phyloP scores from a whole-genome alignment of 2,888 invertebrate genomes.

The Rambutsinella grinnellia region DNA sequence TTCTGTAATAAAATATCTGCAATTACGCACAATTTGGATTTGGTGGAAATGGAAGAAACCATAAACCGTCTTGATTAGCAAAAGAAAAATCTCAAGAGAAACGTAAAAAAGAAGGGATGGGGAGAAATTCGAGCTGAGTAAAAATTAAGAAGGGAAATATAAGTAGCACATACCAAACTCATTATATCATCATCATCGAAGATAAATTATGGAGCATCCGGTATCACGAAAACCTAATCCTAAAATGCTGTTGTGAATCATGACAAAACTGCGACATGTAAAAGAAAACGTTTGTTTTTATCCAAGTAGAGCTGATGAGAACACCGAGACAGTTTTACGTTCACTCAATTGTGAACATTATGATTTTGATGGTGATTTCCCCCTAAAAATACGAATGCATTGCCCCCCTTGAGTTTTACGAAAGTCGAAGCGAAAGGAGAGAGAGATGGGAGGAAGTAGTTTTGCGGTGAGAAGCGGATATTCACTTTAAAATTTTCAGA shows the following conservation, averaged over 20 bases:
- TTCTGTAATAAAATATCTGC: too few species aligned
- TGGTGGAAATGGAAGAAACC: too few species aligned
- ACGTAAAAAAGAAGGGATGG: slow-evolving; percentile 17
- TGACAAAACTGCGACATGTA: slow-evolving; percentile 19
- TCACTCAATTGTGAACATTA: too few species aligned
- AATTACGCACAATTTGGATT: too few species aligned
- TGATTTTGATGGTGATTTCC: too few species aligned
- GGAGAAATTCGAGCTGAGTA: slow-evolving; percentile 8
- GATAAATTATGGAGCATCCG: slow-evolving; percentile 42
- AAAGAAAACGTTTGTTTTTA: too few species aligned
- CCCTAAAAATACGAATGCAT: too few species aligned
- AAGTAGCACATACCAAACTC: too few species aligned
- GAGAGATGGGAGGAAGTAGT: slow-evolving; percentile 32
- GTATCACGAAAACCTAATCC: slow-evolving; percentile 26
- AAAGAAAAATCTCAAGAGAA: slow-evolving; percentile 31
- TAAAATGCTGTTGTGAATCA: slow-evolving; percentile 5
- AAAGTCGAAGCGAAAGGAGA: slow-evolving; percentile 24
- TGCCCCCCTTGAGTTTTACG: slow-evolving; percentile 3
- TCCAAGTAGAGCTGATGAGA: too few species aligned
- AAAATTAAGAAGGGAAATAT: too few species aligned
- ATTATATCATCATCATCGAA: slow-evolving; percentile 25
- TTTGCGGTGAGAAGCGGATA: slow-evolving; percentile 63
- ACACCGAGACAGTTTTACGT: too few species aligned
- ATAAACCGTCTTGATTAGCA: slow-evolving; percentile 38
- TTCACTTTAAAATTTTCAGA: slow-evolving; percentile 60